phyloP scores from a whole-genome alignment of 2,888 invertebrate genomes.

The Gryllus longicercus region DNA sequence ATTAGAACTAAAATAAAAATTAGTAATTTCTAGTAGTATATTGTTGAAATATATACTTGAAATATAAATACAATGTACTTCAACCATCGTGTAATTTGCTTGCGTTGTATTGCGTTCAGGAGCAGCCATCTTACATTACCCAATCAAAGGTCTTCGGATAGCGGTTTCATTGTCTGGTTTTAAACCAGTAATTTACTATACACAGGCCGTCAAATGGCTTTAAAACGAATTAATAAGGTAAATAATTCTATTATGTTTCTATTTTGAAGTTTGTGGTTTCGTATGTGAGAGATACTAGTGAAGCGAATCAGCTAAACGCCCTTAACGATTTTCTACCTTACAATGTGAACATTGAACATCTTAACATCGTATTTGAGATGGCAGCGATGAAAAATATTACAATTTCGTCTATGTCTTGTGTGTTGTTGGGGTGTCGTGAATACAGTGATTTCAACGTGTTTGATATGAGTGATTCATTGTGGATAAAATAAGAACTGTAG shows the following conservation, averaged over 20 bases:
- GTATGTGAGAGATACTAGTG: conserved; percentile 40
- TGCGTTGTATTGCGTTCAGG: conserved; percentile 28
- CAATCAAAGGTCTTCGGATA: conserved; percentile 78
- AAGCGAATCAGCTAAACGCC: conserved; percentile 50
- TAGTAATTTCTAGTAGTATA: no score
- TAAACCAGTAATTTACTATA: conserved; percentile 61
- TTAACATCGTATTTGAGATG: conserved; percentile 41
- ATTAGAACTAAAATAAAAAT: no score
- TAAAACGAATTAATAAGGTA: conserved; percentile 96
- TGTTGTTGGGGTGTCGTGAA: background rate
- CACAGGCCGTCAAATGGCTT: conserved; percentile 68
- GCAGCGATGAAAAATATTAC: conserved; percentile 32
- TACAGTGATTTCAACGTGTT: background rate
- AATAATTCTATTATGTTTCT: conserved; percentile 21
- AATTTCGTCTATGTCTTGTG: background rate
- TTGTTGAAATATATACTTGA: background rate
- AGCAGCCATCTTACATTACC: conserved; percentile 67
- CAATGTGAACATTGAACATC: conserved; percentile 62
- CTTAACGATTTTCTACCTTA: conserved; percentile 59
- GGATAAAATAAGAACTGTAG: background rate
- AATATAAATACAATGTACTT: background rate
- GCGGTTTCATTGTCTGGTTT: conserved; percentile 78
- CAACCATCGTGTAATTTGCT: background rate
- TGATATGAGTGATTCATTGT: background rate
- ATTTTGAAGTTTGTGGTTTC: conserved; percentile 37